Percentiles rank a stretch among this genome's conserved stretches.
Evolutionary conservation across 2,797 vertebrate species (phyloP).

Genomic region (Mormyrops boulengeri): DNA sequence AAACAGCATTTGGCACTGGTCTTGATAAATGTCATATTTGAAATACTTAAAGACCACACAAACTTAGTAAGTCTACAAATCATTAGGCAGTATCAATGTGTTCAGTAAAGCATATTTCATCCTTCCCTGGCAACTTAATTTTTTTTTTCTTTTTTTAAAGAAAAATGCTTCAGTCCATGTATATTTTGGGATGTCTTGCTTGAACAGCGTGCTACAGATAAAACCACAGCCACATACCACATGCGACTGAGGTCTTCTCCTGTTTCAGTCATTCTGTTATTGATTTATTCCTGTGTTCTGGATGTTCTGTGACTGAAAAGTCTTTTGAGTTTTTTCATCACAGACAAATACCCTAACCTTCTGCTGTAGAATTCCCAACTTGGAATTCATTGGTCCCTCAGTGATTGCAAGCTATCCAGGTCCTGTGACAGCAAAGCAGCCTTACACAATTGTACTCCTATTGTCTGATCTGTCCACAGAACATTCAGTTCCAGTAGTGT

Average conservation of each 20-base stretch:
- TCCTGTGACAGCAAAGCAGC: not conserved
- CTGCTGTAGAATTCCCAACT: not conserved
- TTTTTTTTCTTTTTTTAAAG: not conserved
- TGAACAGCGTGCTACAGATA: not conserved
- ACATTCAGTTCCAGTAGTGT: not conserved
- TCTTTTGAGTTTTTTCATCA: not conserved
- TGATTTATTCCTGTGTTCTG: not conserved
- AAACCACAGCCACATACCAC: not conserved
- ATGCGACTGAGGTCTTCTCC: not conserved
- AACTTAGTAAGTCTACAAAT: not conserved
- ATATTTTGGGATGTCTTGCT: not conserved
- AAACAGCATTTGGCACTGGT: not conserved
- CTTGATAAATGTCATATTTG: not conserved
- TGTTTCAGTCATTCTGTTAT: not conserved
- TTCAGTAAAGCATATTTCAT: not conserved
- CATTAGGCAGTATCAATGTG: not conserved
- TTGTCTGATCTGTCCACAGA: not conserved
- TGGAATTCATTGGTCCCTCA: not conserved
- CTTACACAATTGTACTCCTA: not conserved
- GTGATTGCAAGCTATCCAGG: not conserved
- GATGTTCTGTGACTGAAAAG: not conserved
- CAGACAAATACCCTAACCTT: not conserved
- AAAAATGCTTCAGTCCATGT: not conserved
- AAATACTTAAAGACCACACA: not conserved
- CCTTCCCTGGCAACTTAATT: not conserved